Evolutionary conservation across 2,113 vertebrate species (phyloP).

Genomic region (Felis catus): DNA sequence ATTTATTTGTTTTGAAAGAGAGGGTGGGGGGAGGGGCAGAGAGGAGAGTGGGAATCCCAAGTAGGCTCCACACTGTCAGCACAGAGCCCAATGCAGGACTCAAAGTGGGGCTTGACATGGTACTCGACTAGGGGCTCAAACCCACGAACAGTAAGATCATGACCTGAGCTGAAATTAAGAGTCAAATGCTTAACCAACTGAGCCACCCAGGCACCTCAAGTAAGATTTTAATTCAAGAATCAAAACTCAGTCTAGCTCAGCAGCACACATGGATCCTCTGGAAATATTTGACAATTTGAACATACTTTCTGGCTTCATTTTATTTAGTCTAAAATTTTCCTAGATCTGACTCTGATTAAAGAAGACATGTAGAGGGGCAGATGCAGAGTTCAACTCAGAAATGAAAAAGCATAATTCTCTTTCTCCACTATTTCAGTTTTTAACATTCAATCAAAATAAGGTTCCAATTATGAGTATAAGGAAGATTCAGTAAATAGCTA

Average conservation of each 20-base stretch:
- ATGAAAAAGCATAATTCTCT: conserved; percentile 40
- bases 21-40: too few species aligned
- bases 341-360: conserved; percentile 52
- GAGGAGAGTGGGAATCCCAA: too few species aligned
- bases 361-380: background rate
- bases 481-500: conserved; percentile 33
- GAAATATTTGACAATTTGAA: conserved; percentile 63
- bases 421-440: conserved; percentile 46
- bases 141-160: too few species aligned
- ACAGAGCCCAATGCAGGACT: too few species aligned
- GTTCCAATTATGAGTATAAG: conserved; percentile 31
- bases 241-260: background rate
- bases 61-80: too few species aligned
- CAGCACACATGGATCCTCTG: background rate
- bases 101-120: too few species aligned
- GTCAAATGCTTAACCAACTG: too few species aligned
- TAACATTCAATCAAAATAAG: conserved; percentile 37
- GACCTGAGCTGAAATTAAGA: too few species aligned
- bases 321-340: conserved; percentile 59
- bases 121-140: too few species aligned
- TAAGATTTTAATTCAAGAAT: conserved; percentile 48
- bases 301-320: conserved; percentile 41
- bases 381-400: conserved; percentile 49
- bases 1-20: too few species aligned
- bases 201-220: background rate